Evolutionary conservation across 2,113 vertebrate species (phyloP).

Genomic region (Gracilinanus agilis): DNA sequence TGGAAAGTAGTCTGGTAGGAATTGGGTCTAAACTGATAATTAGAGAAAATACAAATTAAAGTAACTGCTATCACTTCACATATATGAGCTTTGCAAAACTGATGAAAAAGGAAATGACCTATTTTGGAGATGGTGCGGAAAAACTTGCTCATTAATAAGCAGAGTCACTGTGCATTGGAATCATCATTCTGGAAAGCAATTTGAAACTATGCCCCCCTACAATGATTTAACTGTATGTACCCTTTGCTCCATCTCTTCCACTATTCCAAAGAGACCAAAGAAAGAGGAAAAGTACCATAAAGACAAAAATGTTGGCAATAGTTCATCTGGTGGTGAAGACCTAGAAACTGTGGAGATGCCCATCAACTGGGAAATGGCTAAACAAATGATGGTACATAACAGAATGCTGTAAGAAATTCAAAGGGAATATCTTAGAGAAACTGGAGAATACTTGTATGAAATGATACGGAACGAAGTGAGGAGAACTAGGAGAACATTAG

Average conservation of each 20-base stretch:
- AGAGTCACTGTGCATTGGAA: not conserved
- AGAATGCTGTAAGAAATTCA: not conserved
- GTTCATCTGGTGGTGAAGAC: not conserved
- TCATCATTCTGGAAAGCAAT: not conserved
- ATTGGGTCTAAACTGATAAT: not conserved
- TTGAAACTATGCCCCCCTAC: not conserved
- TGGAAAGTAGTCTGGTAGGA: not conserved
- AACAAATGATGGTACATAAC: not conserved
- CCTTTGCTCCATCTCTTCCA: not conserved
- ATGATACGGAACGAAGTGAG: no score
- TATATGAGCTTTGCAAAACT: not conserved
- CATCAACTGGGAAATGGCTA: not conserved
- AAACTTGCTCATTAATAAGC: not conserved
- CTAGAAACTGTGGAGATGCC: not conserved
- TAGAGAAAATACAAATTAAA: not conserved
- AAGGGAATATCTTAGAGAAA: no score
- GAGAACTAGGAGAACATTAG: no score
- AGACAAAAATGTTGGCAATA: not conserved
- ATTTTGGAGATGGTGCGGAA: not conserved
- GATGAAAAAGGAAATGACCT: not conserved
- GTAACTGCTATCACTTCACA: not conserved
- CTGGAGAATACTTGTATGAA: no score
- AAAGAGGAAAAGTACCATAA: not conserved
- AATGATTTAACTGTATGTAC: not conserved
- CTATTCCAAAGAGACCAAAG: not conserved